Evolutionary conservation across 2,888 invertebrate genomes (phyloP), one percentile per base, ranked within the genome.

Genomic region (Stenodema calcarata): DNA sequence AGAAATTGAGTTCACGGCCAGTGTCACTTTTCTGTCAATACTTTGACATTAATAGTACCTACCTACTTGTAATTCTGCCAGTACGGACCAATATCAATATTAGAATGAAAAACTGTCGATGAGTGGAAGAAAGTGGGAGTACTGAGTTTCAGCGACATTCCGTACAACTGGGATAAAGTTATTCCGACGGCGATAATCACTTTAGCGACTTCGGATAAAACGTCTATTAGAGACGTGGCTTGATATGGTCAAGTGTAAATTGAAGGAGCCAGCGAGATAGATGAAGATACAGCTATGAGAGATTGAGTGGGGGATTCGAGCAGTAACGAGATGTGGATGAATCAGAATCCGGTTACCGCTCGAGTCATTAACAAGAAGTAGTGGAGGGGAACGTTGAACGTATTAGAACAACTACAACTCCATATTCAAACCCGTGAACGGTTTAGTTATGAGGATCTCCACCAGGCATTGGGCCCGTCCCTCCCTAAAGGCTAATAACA

Each of bases 401-500:
- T 78, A 78, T 78, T 78, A 78, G 78, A 78, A 78, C 41, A 44
- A 44, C 78, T 78, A 78, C 78, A 78, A 78, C 78, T 78, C 78
- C 78, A 78, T 78, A 78, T 78, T 78, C 78, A 78, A 78, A 78
- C 41, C 73, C 44, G 78, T 78, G 78, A 78, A 78, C 42, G 78
- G 18, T 42, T 41, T 78, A 78, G 78, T 44, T 27, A n/a, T 9
- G 44, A 76, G 75, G 35, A 11, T 16, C 30, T 80, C 50, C 50
- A 50, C 12, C n/a, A 28, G 54, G 50, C 35, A 41, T n/a, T n/a
- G n/a, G n/a, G n/a, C 35, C 35, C 7, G 23, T 9, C 35, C 35
- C 44, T 44, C 42, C 23, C 41, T 12, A 82, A 69, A 82, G 62
- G 82, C 82, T 82, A 82, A 82, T 82, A 82, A 82, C 82, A 82